Conservation (phyloP, 2,888 invertebrate genomes). For the Cordilura impudica region DNA sequence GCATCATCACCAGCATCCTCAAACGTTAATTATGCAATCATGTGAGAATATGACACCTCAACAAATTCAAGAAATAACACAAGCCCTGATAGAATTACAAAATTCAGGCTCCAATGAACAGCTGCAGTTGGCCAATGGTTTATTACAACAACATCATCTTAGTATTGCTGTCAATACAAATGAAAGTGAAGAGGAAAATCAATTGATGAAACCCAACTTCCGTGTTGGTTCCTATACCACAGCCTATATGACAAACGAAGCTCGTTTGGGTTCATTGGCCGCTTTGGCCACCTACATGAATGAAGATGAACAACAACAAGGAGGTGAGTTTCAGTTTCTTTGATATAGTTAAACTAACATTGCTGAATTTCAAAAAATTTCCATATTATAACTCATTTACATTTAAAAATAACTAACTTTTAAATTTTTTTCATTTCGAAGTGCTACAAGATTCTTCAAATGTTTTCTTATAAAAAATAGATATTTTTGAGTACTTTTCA, state of each 20-base stretch:
- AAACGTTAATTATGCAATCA: slow-evolving; percentile 81
- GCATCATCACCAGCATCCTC: slow-evolving; percentile 66
- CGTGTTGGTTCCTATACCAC: slow-evolving; percentile 81
- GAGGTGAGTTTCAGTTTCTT: slow-evolving; percentile 69
- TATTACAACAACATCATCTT: slow-evolving; percentile 28
- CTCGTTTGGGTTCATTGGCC: slow-evolving; percentile 76
- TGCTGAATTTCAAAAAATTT: too few relatives aligned
- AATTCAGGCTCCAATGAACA: slow-evolving; percentile 48
- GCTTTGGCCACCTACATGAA: slow-evolving; percentile 77
- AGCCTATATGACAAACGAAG: slow-evolving; percentile 73
- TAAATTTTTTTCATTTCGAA: too few relatives aligned
- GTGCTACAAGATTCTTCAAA: too few relatives aligned
- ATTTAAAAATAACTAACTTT: too few relatives aligned
- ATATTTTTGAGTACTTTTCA: too few relatives aligned
- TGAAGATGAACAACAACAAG: slow-evolving; percentile 73
- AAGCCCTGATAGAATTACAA: slow-evolving; percentile 75
- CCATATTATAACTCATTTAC: too few relatives aligned
- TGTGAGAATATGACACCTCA: slow-evolving; percentile 80
- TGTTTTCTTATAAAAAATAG: too few relatives aligned
- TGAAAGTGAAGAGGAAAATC: slow-evolving; percentile 79
- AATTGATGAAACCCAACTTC: slow-evolving; percentile 81
- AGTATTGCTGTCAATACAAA: slow-evolving; percentile 51
- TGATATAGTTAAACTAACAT: too few relatives aligned
- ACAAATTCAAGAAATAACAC: slow-evolving; percentile 80
- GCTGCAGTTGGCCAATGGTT: slow-evolving; percentile 76